Conservation (phyloP, 2,797 vertebrate genomes). For the Oreochromis mossambicus region DNA sequence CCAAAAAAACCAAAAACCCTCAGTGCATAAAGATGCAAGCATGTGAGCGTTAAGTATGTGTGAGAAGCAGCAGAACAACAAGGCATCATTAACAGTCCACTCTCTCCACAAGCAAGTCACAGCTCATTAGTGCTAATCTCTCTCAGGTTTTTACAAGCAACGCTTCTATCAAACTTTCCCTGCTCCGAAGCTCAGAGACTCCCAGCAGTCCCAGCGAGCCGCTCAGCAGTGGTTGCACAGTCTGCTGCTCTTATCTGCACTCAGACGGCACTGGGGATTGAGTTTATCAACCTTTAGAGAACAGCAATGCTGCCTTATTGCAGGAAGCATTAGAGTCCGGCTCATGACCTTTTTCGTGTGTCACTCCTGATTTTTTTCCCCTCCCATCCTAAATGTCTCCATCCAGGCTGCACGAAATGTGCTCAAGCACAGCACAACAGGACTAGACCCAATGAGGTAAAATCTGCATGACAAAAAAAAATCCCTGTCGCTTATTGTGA, state of each 20-base stretch:
- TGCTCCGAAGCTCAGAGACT: slow-evolving; percentile 7
- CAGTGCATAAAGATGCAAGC: not conserved
- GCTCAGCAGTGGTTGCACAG: not conserved
- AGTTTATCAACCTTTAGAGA: slow-evolving; percentile 30
- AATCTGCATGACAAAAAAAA: not conserved
- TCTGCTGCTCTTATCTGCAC: slow-evolving; percentile 12
- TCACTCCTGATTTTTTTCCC: slow-evolving; percentile 2
- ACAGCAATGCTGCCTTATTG: not conserved
- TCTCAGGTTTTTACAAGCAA: slow-evolving; percentile 19
- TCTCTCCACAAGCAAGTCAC: slow-evolving; percentile 37
- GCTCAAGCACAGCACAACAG: not conserved
- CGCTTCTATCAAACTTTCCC: slow-evolving; percentile 35
- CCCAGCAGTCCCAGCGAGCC: slow-evolving; percentile 9
- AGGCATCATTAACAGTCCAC: slow-evolving; percentile 34
- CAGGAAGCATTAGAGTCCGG: not conserved
- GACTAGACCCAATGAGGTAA: not conserved
- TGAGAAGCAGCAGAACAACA: slow-evolving; percentile 13
- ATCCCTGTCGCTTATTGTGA: not conserved
- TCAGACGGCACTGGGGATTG: not conserved
- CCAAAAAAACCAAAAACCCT: not conserved
- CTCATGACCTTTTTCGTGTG: slow-evolving; percentile 24
- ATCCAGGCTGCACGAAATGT: not conserved
- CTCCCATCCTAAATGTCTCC: not conserved
- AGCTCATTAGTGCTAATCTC: slow-evolving; percentile 64
- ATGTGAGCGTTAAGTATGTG: not conserved